Evolutionary conservation across 2,888 invertebrate species (phyloP).

Genomic region (Melipona bicolor): DNA sequence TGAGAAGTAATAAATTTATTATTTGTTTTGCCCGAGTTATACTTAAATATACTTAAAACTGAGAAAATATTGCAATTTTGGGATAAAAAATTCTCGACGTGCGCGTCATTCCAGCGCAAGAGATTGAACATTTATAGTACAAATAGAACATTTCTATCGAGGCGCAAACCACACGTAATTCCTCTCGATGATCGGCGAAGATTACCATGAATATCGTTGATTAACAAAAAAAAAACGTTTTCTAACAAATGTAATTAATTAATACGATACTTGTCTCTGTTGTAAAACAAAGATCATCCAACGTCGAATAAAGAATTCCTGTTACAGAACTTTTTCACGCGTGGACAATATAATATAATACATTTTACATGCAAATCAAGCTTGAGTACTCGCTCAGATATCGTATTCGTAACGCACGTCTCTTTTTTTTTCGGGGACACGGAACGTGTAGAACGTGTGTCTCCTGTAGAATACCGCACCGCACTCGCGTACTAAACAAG

Average conservation of each 20-base stretch:
- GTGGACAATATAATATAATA: not conserved
- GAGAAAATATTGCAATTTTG: no score
- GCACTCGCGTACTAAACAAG: constrained; percentile 27
- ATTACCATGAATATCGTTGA: not conserved
- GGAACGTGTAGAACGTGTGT: not conserved
- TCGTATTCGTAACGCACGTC: constrained; percentile 1
- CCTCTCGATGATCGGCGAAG: not conserved
- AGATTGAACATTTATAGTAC: no score
- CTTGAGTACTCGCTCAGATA: not conserved
- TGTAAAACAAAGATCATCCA: not conserved
- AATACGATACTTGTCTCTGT: not conserved
- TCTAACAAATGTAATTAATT: constrained; percentile 23
- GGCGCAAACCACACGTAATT: not conserved
- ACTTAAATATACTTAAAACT: no score
- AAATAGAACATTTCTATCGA: not conserved
- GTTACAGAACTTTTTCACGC: not conserved
- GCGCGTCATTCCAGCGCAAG: no score
- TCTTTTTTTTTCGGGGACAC: not conserved
- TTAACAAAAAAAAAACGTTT: constrained; percentile 25
- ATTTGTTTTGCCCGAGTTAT: no score
- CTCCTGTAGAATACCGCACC: not conserved
- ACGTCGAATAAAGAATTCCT: not conserved
- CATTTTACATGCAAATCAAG: not conserved
- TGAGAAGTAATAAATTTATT: no score
- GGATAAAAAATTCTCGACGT: no score